Conservation (phyloP, 2,113 vertebrate species). For the Ellobius talpinus region DNA sequence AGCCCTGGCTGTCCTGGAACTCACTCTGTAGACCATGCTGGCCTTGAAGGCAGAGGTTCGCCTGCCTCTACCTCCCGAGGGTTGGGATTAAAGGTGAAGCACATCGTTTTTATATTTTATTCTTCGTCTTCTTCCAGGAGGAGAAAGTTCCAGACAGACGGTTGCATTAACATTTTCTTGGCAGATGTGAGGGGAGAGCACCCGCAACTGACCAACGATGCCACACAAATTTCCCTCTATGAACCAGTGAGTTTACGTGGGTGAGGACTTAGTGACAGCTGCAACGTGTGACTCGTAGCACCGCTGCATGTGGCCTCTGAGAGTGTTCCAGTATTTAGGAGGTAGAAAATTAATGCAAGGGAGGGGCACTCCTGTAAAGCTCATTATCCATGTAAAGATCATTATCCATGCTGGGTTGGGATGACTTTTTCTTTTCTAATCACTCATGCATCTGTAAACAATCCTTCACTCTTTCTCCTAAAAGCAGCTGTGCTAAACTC, state of each 20-base stretch:
- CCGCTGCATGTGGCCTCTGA: not conserved
- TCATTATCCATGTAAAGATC: not conserved
- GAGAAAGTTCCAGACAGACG: not conserved
- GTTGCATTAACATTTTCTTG: not conserved
- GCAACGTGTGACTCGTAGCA: not conserved
- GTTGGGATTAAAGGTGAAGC: not conserved
- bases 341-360: not conserved
- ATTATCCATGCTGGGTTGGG: not conserved
- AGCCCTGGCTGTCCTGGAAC: too few species aligned
- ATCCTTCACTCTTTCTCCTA: not conserved
- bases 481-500: not conserved
- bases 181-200: not conserved
- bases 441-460: not conserved
- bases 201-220: not conserved
- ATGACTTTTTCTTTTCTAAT: not conserved
- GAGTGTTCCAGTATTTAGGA: not conserved
- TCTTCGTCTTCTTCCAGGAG: not conserved
- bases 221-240: not conserved
- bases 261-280: too few species aligned
- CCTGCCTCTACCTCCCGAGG: too few species aligned
- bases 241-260: not conserved
- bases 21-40: too few species aligned
- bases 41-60: too few species aligned
- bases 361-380: not conserved
- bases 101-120: not conserved